These are phyloP conservation scores for Berghia stephanieae DNA, from an alignment of 1,140 invertebrate genomes.

Conservation along the genomic window DNA sequence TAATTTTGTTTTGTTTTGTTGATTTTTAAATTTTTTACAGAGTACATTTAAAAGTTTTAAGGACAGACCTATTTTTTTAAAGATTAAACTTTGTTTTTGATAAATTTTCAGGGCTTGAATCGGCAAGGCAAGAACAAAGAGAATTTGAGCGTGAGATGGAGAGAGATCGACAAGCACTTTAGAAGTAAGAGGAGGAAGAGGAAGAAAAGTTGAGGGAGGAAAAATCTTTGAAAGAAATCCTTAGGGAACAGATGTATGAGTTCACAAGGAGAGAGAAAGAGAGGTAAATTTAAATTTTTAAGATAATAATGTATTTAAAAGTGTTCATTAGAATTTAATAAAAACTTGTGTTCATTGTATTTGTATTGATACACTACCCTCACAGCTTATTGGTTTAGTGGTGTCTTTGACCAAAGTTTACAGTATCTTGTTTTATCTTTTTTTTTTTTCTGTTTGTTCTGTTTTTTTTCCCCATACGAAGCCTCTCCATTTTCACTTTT, in stretches of 20 bases:
- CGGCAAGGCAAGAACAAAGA: slow-evolving; percentile 49
- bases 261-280: slow-evolving; percentile 58
- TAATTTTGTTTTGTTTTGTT: too few relatives aligned
- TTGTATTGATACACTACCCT: too few relatives aligned
- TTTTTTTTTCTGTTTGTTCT: too few relatives aligned
- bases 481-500: too few relatives aligned
- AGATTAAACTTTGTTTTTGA: too few relatives aligned
- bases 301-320: background rate
- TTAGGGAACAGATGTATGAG: slow-evolving; percentile 61
- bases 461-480: too few relatives aligned
- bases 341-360: background rate
- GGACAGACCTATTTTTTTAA: too few relatives aligned
- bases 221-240: slow-evolving; percentile 49
- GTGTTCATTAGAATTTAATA: background rate
- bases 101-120: slow-evolving; percentile 50
- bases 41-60: too few relatives aligned
- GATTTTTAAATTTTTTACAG: too few relatives aligned
- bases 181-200: slow-evolving; percentile 50
- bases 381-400: background rate
- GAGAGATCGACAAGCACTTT: slow-evolving; percentile 50
- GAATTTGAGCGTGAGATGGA: slow-evolving; percentile 55
- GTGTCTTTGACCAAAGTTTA: background rate
- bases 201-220: slow-evolving; percentile 52
- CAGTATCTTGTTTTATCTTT: background rate
- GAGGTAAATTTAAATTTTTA: slow-evolving; percentile 36